phyloP scores from a whole-genome alignment of 2,113 vertebrate species.

The Grammomys surdaster region DNA sequence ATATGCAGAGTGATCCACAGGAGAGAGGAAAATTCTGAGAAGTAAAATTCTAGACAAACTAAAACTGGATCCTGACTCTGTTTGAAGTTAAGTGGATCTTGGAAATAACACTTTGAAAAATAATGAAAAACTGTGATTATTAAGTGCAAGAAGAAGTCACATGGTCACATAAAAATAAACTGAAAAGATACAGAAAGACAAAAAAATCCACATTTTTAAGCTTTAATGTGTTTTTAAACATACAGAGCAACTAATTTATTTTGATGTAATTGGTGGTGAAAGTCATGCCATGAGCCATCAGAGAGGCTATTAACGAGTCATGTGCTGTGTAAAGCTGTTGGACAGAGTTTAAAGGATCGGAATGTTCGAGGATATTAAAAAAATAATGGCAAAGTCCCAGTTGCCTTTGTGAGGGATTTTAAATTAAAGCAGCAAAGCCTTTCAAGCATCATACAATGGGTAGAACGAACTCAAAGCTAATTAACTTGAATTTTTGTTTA shows the following conservation, averaged over 20 bases:
- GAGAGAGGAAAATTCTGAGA: neutral
- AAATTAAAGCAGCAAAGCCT: slow-evolving; percentile 80
- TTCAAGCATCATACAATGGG: slow-evolving; percentile 63
- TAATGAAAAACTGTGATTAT: neutral
- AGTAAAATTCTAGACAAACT: neutral
- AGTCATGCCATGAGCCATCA: slow-evolving; percentile 73
- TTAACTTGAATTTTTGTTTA: slow-evolving; percentile 77
- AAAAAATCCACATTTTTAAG: slow-evolving; percentile 18
- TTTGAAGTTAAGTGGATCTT: neutral
- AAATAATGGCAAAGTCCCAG: slow-evolving; percentile 58
- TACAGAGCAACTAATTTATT: slow-evolving; percentile 69
- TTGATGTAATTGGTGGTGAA: slow-evolving; percentile 81
- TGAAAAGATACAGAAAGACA: neutral
- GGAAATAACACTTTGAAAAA: neutral
- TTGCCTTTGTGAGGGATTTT: slow-evolving; percentile 77
- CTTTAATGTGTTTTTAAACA: slow-evolving; percentile 63
- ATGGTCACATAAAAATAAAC: slow-evolving; percentile 4
- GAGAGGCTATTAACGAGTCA: slow-evolving; percentile 78
- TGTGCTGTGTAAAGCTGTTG: slow-evolving; percentile 76
- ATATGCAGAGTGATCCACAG: rapidly evolving
- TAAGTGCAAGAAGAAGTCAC: neutral
- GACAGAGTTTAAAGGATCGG: slow-evolving; percentile 78
- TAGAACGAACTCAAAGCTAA: slow-evolving; percentile 80
- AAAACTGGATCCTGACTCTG: neutral
- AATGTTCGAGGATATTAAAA: slow-evolving; percentile 62